phyloP scores from a whole-genome alignment of 1,140 invertebrate genomes.

The Diorhabda sublineata region DNA sequence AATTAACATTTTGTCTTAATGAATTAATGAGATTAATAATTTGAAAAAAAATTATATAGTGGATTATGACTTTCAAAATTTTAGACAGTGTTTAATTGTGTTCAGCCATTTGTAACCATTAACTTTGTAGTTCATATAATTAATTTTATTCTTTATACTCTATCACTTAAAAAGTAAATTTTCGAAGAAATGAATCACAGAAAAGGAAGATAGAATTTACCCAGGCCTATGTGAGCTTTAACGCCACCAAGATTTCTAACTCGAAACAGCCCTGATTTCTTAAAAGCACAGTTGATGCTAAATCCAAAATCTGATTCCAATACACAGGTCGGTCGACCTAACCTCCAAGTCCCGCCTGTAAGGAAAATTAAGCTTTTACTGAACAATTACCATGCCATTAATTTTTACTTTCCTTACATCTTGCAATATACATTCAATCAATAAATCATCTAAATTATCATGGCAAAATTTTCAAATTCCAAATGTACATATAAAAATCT shows the following conservation, averaged over 20 bases:
- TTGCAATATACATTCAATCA: too few relatives aligned
- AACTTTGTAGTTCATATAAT: too few relatives aligned
- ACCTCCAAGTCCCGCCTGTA: conserved; percentile 47
- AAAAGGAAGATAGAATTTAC: conserved; percentile 56
- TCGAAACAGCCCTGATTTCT: conserved; percentile 83
- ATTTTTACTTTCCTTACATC: not conserved
- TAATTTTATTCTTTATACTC: too few relatives aligned
- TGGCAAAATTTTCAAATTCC: too few relatives aligned
- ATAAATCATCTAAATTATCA: too few relatives aligned
- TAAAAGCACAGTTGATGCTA: conserved; percentile 83
- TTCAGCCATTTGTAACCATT: too few relatives aligned
- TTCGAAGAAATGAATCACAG: not conserved
- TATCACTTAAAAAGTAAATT: not conserved
- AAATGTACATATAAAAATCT: too few relatives aligned
- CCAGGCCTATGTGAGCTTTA: conserved; percentile 80
- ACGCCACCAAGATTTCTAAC: conserved; percentile 83
- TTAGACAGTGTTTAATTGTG: too few relatives aligned
- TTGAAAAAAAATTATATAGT: too few relatives aligned
- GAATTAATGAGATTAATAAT: too few relatives aligned
- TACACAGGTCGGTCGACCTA: conserved; percentile 67
- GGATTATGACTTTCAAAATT: too few relatives aligned
- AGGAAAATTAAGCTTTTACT: conserved; percentile 35
- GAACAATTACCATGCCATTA: not conserved
- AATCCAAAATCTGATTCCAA: conserved; percentile 84
- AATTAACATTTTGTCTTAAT: too few relatives aligned